phyloP scores from a whole-genome alignment of 1,140 invertebrate genomes.

The Calephelis virginiensis region DNA sequence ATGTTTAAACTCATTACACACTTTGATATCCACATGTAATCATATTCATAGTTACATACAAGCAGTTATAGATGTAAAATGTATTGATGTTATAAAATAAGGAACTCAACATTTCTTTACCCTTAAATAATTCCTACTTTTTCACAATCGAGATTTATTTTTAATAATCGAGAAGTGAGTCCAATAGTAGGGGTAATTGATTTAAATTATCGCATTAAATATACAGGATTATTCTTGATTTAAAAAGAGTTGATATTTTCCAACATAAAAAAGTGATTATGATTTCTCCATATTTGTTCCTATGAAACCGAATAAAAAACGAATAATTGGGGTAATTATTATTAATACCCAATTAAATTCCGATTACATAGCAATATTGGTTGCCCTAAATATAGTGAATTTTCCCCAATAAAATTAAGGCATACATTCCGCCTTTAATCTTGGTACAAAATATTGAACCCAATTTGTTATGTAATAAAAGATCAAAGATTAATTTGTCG shows the following conservation, averaged over 20 bases:
- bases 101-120: background rate
- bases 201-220: background rate
- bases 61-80: slow-evolving; percentile 11
- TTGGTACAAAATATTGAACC: too few relatives aligned
- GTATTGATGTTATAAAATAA: slow-evolving; percentile 13
- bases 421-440: too few relatives aligned
- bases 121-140: background rate
- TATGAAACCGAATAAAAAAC: too few relatives aligned
- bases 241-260: slow-evolving; percentile 4
- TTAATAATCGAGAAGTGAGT: background rate
- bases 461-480: too few relatives aligned
- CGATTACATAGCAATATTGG: too few relatives aligned
- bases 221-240: background rate
- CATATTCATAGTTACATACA: slow-evolving; percentile 22
- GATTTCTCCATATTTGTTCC: background rate
- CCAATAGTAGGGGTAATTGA: slow-evolving; percentile 11
- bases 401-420: too few relatives aligned
- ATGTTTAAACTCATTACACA: slow-evolving; percentile 13
- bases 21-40: slow-evolving; percentile 18
- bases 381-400: too few relatives aligned
- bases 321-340: too few relatives aligned
- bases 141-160: too few relatives aligned
- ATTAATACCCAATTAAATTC: too few relatives aligned
- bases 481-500: too few relatives aligned
- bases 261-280: background rate